phyloP scores from a whole-genome alignment of 2,797 vertebrate species.

The Ptychobarbus kaznakovi region DNA sequence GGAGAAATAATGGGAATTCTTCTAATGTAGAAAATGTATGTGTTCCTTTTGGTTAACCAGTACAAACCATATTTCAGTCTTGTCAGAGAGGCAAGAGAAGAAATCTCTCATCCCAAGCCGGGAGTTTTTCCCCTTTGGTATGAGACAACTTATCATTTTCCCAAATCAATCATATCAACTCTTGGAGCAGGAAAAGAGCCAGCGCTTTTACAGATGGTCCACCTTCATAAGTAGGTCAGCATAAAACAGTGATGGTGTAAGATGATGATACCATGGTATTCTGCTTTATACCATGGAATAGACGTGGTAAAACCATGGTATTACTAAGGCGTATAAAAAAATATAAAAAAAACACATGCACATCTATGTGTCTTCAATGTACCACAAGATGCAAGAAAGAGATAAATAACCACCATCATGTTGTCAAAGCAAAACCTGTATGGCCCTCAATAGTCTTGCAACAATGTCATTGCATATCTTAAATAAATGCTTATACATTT shows the following conservation, averaged over 20 bases:
- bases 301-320: neutral
- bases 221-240: conserved; percentile 26
- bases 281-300: neutral
- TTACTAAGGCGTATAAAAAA: no score
- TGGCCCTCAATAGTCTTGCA: neutral
- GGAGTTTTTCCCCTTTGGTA: conserved; percentile 72
- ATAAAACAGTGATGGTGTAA: neutral
- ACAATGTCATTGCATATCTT: neutral
- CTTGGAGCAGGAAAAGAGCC: conserved; percentile 66
- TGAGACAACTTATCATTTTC: conserved; percentile 79
- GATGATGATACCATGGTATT: neutral
- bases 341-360: no score
- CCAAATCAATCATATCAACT: conserved; percentile 78
- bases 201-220: conserved; percentile 60
- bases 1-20: conserved; percentile 98
- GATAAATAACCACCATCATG: neutral
- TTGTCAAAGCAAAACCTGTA: neutral
- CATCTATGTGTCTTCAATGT: neutral
- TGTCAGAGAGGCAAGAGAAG: conserved; percentile 92
- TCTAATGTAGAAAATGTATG: conserved; percentile 98
- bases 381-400: neutral
- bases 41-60: conserved; percentile 99
- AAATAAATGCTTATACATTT: neutral
- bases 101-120: conserved; percentile 79
- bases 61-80: conserved; percentile 95